These are phyloP conservation scores for Phenacoccus solenopsis DNA, from an alignment of 1,140 invertebrate species.

Conservation along the genomic window DNA sequence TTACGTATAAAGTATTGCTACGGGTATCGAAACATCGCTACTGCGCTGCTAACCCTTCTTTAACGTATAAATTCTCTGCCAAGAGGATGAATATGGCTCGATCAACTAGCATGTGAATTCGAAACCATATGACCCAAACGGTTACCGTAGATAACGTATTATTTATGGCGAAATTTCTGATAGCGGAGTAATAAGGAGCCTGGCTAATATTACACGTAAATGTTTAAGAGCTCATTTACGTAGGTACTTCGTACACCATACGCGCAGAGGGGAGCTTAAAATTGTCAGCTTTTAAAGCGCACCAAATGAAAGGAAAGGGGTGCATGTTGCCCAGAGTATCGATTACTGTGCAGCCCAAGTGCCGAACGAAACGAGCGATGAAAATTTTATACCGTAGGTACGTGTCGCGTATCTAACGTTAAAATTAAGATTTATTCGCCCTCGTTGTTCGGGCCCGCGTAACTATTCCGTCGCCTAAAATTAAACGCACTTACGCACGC, in stretches of 20 bases:
- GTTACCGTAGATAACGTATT: conserved; percentile 7
- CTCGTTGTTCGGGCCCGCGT: too few species aligned
- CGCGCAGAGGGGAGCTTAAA: background rate
- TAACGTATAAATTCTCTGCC: background rate
- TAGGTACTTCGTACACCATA: too few species aligned
- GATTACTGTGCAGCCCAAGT: background rate
- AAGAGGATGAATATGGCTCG: background rate
- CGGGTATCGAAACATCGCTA: background rate
- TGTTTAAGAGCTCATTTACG: background rate
- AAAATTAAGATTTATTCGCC: too few species aligned
- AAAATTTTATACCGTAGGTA: background rate
- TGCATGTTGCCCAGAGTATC: background rate
- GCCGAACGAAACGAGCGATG: background rate
- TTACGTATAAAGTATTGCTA: background rate
- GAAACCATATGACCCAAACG: conserved; percentile 7
- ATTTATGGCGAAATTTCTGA: conserved; percentile 14
- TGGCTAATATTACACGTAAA: conserved; percentile 4
- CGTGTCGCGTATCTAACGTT: too few species aligned
- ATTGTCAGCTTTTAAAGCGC: conserved; percentile 1
- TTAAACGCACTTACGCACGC: too few species aligned
- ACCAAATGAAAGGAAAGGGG: background rate
- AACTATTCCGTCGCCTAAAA: too few species aligned
- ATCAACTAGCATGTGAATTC: conserved; percentile 9
- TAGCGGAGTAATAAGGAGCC: background rate
- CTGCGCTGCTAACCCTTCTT: background rate